Base-by-base conservation (phyloP, 1,140 invertebrate species). In the Heliconius hermathena region DNA sequence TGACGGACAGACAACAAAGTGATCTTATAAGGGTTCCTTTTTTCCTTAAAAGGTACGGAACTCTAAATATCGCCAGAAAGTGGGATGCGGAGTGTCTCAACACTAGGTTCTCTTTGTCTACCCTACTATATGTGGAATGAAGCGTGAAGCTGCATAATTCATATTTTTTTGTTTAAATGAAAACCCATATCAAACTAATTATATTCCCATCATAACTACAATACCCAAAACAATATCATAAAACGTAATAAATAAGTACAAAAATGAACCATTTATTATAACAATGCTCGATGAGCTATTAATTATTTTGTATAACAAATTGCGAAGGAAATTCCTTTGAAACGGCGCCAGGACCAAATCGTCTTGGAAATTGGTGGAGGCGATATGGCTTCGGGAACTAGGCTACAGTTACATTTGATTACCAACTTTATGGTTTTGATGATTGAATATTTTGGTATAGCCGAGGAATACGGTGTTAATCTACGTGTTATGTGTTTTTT, bases 361-460 rank as follows among this genome's bases (percentile, higher is more conserved):
- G 36, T 77, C 76, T 71, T 54, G 52, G 49, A 77, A 72, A 77
- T 77, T 77, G 76, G 76, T 20, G 20, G 26, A 71, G 36, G 8
- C 71, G 70, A 77, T 77, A 77, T 72, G 70, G 71, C 70, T 77
- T 72, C 57, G 74, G 16, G 46, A 71, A 77, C 46, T 77, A 29
- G 76, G 76, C 57, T 77, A 77, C 70, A 57, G 46, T 70, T 54
- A 72, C 26, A 72, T 72, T 77, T 77, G 76, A 77, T 77, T 77
- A 77, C 46, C 52, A 77, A 77, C 29, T 72, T 77, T 77, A 72
- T 72, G 49, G 2, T 71, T 22, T 72, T 77, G 70, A 77, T 70
- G 57, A 46, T 77, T 73, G 70, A 54, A 77, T 41, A 57, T 77
- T 77, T 66, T 66, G 3, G 29, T 66, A 4, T 16, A 66, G 26